phyloP scores from a whole-genome alignment of 92 coral and sea anemone genomes.

The Montipora capitata region DNA sequence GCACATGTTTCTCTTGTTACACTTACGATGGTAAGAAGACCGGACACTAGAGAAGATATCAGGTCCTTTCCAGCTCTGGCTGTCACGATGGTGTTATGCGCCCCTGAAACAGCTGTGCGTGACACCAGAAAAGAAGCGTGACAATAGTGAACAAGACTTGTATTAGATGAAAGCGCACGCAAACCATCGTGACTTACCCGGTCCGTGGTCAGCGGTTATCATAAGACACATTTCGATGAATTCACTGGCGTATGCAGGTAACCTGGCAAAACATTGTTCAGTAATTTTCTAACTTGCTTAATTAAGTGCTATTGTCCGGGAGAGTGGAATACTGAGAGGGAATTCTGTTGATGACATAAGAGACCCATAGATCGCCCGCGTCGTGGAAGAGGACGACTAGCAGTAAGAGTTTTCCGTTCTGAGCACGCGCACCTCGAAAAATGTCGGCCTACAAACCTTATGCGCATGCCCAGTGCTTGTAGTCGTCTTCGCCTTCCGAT shows the following conservation, averaged over 20 bases:
- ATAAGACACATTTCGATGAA: constrained; percentile 99
- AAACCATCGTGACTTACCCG: constrained; percentile 73
- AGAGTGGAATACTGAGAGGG: too few relatives aligned
- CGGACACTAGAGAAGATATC: constrained; percentile 97
- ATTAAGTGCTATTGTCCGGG: too few relatives aligned
- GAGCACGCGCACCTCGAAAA: too few relatives aligned
- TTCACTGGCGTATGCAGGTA: constrained; percentile 92
- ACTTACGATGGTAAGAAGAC: constrained; percentile 97
- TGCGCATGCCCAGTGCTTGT: too few relatives aligned
- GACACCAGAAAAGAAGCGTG: constrained; percentile 4
- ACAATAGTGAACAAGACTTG: background rate
- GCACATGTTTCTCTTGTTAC: background rate
- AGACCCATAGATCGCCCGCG: too few relatives aligned
- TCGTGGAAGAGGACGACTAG: too few relatives aligned
- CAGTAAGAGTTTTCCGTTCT: too few relatives aligned
- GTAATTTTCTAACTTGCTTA: too few relatives aligned
- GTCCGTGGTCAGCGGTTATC: constrained; percentile 99
- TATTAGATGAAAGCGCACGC: too few relatives aligned
- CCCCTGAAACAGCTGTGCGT: constrained; percentile 97
- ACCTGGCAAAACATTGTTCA: constrained; percentile 47
- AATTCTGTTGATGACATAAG: too few relatives aligned
- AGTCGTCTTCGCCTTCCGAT: too few relatives aligned
- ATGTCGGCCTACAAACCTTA: too few relatives aligned
- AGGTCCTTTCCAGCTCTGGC: constrained; percentile 99
- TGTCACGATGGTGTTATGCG: constrained; percentile 98